Evolutionary conservation across 1,140 invertebrate species (phyloP).

Genomic region (Belonocnema kinseyi): DNA sequence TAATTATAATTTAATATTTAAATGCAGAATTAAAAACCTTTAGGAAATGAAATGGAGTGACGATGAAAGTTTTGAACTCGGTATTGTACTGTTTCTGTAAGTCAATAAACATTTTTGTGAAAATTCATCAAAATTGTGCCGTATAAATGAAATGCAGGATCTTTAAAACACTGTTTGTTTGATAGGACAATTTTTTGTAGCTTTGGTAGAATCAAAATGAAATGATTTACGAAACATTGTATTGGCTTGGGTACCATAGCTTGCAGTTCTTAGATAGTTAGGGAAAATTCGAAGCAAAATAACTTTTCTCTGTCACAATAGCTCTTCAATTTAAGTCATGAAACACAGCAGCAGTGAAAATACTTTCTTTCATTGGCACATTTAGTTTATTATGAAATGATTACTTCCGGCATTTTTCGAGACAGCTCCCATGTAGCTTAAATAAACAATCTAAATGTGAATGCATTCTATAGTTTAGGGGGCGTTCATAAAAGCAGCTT

Average conservation of each 20-base stretch:
- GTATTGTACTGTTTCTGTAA: no score
- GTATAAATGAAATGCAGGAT: no score
- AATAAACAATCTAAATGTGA: background rate
- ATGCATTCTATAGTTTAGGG: background rate
- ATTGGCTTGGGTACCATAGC: background rate
- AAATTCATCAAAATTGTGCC: no score
- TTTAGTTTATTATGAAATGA: background rate
- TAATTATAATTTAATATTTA: no score
- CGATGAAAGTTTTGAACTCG: no score
- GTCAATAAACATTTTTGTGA: no score
- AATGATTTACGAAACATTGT: background rate
- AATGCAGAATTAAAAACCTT: no score
- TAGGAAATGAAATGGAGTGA: no score
- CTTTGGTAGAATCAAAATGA: background rate
- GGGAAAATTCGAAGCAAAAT: background rate
- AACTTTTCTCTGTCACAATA: constrained; percentile 6
- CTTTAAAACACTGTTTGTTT: no score
- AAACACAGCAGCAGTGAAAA: constrained; percentile 2
- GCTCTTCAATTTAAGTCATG: constrained; percentile 8
- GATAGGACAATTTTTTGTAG: background rate
- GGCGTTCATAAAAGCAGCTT: background rate
- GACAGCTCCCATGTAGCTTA: background rate
- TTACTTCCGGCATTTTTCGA: background rate
- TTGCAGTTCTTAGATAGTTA: background rate
- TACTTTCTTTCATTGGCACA: background rate